Evolutionary conservation across 2,888 invertebrate species (phyloP), one percentile per base, ranked within the genome.

Genomic region (Coronaproctus castanopsis): DNA sequence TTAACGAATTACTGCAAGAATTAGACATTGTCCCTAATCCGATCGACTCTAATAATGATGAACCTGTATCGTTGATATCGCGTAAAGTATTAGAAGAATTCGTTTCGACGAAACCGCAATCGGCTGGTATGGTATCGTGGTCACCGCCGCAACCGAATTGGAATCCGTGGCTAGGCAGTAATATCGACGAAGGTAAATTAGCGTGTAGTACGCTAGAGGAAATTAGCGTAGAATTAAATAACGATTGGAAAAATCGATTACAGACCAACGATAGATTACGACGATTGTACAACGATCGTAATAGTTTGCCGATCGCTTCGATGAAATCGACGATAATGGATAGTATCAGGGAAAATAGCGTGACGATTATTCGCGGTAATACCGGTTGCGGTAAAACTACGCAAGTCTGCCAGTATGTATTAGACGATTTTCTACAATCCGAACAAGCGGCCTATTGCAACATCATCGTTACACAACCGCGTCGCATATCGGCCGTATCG

Each of bases 351-450:
- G 87, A 90, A n/a, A 86, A 89, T 73, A 81, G 90, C 0, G 91
- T 96, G 0, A 80, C 92, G 48, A 85, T 97, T 56, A 89, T 97
- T 66, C 80, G 92, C 61, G 96, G 96, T 52, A 91, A 92, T 69
- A 97, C 97, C 0, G 97, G 97, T 1, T 93, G 93, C 68, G 96
- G 96, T 61, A 83, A 83, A 76, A 93, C 93, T 18, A 95, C 93
- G 0, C 93, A 95, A 77, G 90, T 98, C 54, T 93, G 95, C 61
- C 98, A 98, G 71, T 97, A 87, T 70, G 90, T 98, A 64, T 72
- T 98, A 65, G 97, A 97, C 69, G 88, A 91, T 71, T 93, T 88
- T 71, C 80, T 95, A 22, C 80, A 83, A 58, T 82, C 85, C 0
- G 89, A 87, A 0, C 85, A 87, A 69, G 97, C 95, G 14, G 93